Base-by-base conservation (phyloP, 2,113 vertebrate genomes). In the Macrotis lagotis region DNA sequence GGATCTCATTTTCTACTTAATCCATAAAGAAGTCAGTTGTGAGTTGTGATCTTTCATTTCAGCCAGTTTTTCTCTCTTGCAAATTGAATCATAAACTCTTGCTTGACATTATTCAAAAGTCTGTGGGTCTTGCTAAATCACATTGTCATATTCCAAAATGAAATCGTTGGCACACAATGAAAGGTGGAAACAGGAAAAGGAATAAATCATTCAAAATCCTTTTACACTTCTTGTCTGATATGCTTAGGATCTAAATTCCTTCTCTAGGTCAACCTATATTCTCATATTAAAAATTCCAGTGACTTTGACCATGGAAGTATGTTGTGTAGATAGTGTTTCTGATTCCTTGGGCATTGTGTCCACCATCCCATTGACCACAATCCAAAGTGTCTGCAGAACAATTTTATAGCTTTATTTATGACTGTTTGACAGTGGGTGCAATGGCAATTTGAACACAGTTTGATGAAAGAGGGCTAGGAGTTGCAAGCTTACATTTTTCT, bases 361-460 rank as follows among this genome's bases (percentile, higher is more conserved):
- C 4, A 47, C 90, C n/a, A 11, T 89, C 37, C 16, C 37, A 83
- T 91, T 96, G 94, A 89, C 25, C 55, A 94, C 48, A 74, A 37
- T 92, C 51, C 91, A 89, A 97, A 91, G 89, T n/a, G 8, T 90
- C 53, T 88, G n/a, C 11, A 48, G n/a, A 96, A 94, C 25, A 6
- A 90, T 96, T 96, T 96, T 94, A 93, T 94, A 97, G 92, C 92
- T 97, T 95, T 97, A 92, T 91, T 90, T 96, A 37, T 92, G 90
- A 50, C 94, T 93, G 53, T 91, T 47, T 95, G 95, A 95, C 89
- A 93, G 53, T 4, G 47, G 96, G 97, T 26, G 92, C 89, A 96
- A 90, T 96, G 96, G 94, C 93, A 96, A 52, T 96, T 90, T 96
- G 91, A 96, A 96, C 94, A 96, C 94, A 93, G 74, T 96, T 94